These are phyloP conservation scores for Grapholita molesta DNA, from an alignment of 1,140 invertebrate species.

Conservation along the genomic window DNA sequence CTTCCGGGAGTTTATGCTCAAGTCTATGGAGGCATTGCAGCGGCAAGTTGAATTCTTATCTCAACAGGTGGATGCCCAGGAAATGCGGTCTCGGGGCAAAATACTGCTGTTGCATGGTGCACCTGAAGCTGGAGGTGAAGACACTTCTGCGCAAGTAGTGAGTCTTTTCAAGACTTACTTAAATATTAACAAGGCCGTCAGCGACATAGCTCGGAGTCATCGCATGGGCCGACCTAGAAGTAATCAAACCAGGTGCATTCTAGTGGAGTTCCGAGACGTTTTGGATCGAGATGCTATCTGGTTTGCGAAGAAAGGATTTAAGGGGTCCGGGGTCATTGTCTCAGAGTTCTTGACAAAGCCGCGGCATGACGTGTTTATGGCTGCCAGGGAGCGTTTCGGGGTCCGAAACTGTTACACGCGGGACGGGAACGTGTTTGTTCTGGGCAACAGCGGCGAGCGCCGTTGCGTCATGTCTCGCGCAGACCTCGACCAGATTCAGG, in stretches of 20 bases:
- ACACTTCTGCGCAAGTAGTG: neutral
- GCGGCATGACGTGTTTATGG: slow-evolving; percentile 17
- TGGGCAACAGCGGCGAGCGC: neutral
- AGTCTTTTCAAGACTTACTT: neutral
- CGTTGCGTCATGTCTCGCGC: neutral
- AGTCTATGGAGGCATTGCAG: neutral
- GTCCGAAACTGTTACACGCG: slow-evolving; percentile 13
- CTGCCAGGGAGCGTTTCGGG: slow-evolving; percentile 21
- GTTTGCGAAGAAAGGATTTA: slow-evolving; percentile 9
- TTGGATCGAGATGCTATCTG: neutral
- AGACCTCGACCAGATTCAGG: neutral
- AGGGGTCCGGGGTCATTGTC: slow-evolving; percentile 17
- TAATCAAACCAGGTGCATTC: neutral
- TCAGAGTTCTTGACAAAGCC: slow-evolving; percentile 22
- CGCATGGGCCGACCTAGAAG: neutral
- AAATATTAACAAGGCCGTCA: neutral
- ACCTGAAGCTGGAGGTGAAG: neutral
- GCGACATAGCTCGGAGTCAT: neutral
- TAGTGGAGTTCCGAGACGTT: neutral
- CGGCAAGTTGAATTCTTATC: neutral
- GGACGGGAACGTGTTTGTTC: slow-evolving; percentile 9
- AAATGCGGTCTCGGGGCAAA: neutral
- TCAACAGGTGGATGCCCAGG: neutral
- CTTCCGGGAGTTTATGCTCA: neutral
- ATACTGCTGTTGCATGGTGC: neutral